Base-by-base conservation (phyloP, 2,113 vertebrate genomes). In the Sarotherodon lohbergeri region DNA sequence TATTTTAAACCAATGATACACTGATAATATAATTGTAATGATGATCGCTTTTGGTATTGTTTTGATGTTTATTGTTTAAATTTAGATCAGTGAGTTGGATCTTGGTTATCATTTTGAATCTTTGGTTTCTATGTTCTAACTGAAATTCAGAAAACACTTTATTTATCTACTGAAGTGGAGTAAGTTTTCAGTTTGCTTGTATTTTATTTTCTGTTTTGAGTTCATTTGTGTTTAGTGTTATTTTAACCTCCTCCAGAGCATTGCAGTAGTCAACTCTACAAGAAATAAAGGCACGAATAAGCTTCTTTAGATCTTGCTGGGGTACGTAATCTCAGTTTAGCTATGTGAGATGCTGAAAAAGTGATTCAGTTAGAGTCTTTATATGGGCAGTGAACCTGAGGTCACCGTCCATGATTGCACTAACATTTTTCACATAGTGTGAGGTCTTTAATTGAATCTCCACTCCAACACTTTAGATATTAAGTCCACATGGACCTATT, bases 1-100 rank as follows among this genome's bases (percentile, higher is more conserved):
- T 32, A 50, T 50, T 1, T 76, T 6, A 76, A 6, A 48, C 41
- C 24, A 48, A 0, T 50, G 9, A 17, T 46, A 0, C 3, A 16
- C 17, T 10, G 6, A 76, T 50, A 50, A 19, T 50, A 78, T 32
- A 48, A 76, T 17, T 48, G 24, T 10, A 66, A 7, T 39, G 19
- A n/a, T 1, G 61, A 66, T 39, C 2, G 1, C 1, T n/a, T 22
- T 13, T 66, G 9, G 61, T 66, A 7, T 66, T 36, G 61, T 66
- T 43, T 43, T 27, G 8, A 29, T 48, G 22, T 48, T 73, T 73
- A 11, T 29, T 48, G 9, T 76, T 76, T 76, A 29, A 3, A 27
- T 27, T 46, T 73, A 1, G 32, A 63, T 63, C 22, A 16, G 39
- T 46, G 39, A 73, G 22, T 4, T 3, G 36, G 39, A 9, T 41